A percentile compares a stretch with the other conserved stretches of the same genome.
phyloP scores from a whole-genome alignment of 1,140 invertebrate genomes.

The Oryzaephilus surinamensis region DNA sequence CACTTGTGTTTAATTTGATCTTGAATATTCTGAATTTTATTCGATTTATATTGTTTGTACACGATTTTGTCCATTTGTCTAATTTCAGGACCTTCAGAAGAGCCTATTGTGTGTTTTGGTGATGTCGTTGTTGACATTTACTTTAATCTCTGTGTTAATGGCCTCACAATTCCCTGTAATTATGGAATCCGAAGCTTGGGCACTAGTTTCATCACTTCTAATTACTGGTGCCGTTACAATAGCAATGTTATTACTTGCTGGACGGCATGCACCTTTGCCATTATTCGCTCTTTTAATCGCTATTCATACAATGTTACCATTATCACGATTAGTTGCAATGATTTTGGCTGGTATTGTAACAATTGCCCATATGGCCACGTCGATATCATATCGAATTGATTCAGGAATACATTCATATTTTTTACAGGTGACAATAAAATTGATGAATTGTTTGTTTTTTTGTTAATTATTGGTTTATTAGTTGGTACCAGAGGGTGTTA shows the following conservation, averaged over 20 bases:
- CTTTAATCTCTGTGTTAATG: slow-evolving; percentile 38
- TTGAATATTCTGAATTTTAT: no score
- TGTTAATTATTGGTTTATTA: slow-evolving; percentile 36
- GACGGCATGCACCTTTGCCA: slow-evolving; percentile 47
- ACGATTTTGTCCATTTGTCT: no score
- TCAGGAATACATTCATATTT: slow-evolving; percentile 37
- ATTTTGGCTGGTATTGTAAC: slow-evolving; percentile 48
- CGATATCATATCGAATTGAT: slow-evolving; percentile 37
- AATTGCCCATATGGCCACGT: slow-evolving; percentile 44
- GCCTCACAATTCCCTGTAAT: slow-evolving; percentile 42
- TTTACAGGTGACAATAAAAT: slow-evolving; percentile 46
- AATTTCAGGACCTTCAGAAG: slow-evolving; percentile 41
- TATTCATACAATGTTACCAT: slow-evolving; percentile 60
- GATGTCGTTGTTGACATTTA: slow-evolving; percentile 39
- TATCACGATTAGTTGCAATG: slow-evolving; percentile 49
- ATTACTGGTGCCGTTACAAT: slow-evolving; percentile 39
- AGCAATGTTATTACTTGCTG: slow-evolving; percentile 40
- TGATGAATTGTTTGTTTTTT: slow-evolving; percentile 4
- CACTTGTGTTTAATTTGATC: no score
- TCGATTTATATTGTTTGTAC: no score
- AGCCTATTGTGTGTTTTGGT: slow-evolving; percentile 37
- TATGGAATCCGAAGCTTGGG: slow-evolving; percentile 42
- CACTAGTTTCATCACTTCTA: slow-evolving; percentile 40
- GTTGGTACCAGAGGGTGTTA: slow-evolving; percentile 63
- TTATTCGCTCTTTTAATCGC: slow-evolving; percentile 55